These are phyloP conservation scores for Tychaedon coryphoeus DNA, from an alignment of 2,113 vertebrate genomes.

Conservation along the genomic window DNA sequence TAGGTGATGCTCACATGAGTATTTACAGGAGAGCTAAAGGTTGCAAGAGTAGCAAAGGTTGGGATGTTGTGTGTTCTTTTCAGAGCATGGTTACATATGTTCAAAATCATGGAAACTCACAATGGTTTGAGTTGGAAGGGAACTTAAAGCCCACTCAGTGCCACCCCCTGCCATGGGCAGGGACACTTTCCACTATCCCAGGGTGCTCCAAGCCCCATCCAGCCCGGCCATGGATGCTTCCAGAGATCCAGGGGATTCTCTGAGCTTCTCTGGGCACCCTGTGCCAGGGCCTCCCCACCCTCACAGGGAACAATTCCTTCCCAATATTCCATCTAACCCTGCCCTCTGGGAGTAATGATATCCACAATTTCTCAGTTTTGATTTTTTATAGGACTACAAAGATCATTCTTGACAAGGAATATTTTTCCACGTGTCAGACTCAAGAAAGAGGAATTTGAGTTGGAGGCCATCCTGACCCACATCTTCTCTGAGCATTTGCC, in stretches of 20 bases:
- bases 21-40: background rate
- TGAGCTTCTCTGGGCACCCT: background rate
- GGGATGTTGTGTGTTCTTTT: background rate
- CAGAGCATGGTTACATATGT: background rate
- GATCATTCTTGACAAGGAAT: background rate
- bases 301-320: fast-evolving
- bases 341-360: background rate
- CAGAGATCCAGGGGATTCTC: background rate
- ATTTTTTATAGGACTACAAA: background rate
- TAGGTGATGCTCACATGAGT: fast-evolving
- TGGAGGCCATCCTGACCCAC: background rate
- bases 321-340: fast-evolving
- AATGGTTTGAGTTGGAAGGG: background rate
- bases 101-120: background rate
- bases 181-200: fast-evolving
- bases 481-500: background rate
- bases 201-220: fast-evolving
- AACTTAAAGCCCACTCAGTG: fast-evolving
- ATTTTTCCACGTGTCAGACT: fast-evolving
- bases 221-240: fast-evolving
- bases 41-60: background rate
- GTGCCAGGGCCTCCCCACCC: background rate
- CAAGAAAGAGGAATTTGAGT: background rate
- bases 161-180: background rate
- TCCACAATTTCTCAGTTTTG: background rate